These are phyloP conservation scores for Dryomyza anilis DNA, from an alignment of 2,888 invertebrate genomes.

Conservation along the genomic window DNA sequence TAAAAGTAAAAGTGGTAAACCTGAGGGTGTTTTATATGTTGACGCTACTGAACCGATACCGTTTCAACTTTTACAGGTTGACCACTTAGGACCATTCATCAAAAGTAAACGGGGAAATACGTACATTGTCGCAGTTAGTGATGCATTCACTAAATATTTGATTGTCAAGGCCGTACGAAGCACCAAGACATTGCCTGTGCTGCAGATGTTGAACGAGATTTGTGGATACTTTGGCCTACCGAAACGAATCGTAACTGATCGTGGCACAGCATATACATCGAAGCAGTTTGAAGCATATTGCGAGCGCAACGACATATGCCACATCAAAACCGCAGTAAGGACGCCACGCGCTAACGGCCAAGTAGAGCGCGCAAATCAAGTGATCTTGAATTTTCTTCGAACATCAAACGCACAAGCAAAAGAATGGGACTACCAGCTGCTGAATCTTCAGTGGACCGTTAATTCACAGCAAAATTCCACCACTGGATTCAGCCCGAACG, in stretches of 20 bases:
- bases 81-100: constrained; percentile 30
- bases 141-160: constrained; percentile 32
- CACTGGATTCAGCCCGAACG: not conserved
- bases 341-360: not conserved
- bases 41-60: constrained; percentile 5
- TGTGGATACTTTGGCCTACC: constrained; percentile 41
- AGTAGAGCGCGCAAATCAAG: not conserved
- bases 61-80: constrained; percentile 18
- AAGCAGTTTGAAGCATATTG: constrained; percentile 8
- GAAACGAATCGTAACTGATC: constrained; percentile 39
- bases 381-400: not conserved
- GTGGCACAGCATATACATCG: constrained; percentile 9
- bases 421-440: not conserved
- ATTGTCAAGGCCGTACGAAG: constrained; percentile 32
- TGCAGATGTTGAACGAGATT: constrained; percentile 31
- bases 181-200: constrained; percentile 28
- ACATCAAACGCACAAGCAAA: not conserved
- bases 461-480: not conserved
- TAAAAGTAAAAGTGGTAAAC: constrained; percentile 18
- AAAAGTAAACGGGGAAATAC: constrained; percentile 25
- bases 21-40: not conserved
- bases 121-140: constrained; percentile 28
- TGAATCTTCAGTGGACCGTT: not conserved
- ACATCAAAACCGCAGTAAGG: not conserved
- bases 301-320: not conserved